Evolutionary conservation across 2,113 vertebrate species (phyloP), one percentile per base, ranked within the genome.

Genomic region (Callospermophilus lateralis): DNA sequence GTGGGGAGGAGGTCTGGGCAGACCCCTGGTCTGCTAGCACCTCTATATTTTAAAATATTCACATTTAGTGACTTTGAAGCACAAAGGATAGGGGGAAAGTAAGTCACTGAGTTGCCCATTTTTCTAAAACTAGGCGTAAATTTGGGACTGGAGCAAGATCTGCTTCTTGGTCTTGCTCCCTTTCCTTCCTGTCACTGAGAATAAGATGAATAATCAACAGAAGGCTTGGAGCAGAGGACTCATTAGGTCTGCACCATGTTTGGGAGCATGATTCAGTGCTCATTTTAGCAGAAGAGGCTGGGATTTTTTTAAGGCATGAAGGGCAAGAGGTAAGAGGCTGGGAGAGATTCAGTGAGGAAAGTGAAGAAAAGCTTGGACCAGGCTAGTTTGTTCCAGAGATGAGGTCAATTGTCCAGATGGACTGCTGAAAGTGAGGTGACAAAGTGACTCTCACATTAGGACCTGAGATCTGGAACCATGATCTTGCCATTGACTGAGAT

Each of bases 261-360:
- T 15, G 16, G 53, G 53, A 16, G 19, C 53, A 0, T 30, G 17
- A 3, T 51, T 48, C 37, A 12, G 32, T 42, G 19, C 55, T 61
- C 61, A 1, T 0, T 32, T 0, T 3, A 45, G 63, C 61, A 24
- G 1, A 32, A 8, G 15, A 53, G 28, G 37, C 15, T 30, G 37
- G 45, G 65, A 0, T 6, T 4, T 45, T 39, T 10, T 53, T 12
- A 30, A 34, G 28, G 15, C 20, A 17, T 0, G 3, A n/a, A 72
- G 58, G 34, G 22, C 6, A 61, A 67, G 17, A 65, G 19, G 17
- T 30, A 6, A 67, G 67, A 48, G 61, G 16, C 26, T 22, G 13
- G 11, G 73, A 55, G 0, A 28, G 6, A 83, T 51, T 3, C 48
- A 51, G 48, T 51, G 12, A 10, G 48, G 48, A 51, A 10, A 51